Base-by-base conservation (phyloP, 92 coral and sea anemone species). In the Porites cylindrica region DNA sequence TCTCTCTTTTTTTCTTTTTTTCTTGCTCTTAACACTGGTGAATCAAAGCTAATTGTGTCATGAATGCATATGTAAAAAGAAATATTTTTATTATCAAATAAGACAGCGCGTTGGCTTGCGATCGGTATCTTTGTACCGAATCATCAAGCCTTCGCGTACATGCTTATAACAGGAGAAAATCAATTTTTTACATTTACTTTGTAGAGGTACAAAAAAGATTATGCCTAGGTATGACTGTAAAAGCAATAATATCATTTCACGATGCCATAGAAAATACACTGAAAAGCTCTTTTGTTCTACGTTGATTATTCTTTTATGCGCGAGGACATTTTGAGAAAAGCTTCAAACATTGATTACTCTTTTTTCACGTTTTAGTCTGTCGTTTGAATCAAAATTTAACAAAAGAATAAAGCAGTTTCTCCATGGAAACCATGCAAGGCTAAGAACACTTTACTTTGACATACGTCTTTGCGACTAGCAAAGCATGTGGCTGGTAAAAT, bases 1-100 rank as follows among this genome's bases (percentile, higher is more conserved):
- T 23, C 47, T 38, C 16, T 59, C n/a, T 16, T 11, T 77, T 29
- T 17, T 52, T 52, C 10, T 9, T 2, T 70, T 38, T 66, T 8
- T 50, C 1, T 19, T 29, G 16, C n/a, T 58, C 38, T 82, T 19
- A 82, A 38, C 59, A 16, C 86, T 82, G 68, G 29, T 58, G 58
- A 67, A 79, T 79, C 83, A 79, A 63, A 81, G 66, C 53, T 81
- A 67, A 81, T 67, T 78, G 82, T 63, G 21, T 38, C 47, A 38
- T 38, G 24, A n/a, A 18, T 64, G 66, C 82, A 64, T 78, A 78
- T 78, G 82, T 23, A 38, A 43, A 78, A 19, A 50, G 59, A 17
- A 16, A 43, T 64, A 59, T 78, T 78, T 65, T 67, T 43, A 23
- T 67, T 64, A 60, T 78, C 72, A 78, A 78, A 47, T 58, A 64